Evolutionary conservation across 2,113 vertebrate species (phyloP).

Genomic region (Cyprinodon variegatus): DNA sequence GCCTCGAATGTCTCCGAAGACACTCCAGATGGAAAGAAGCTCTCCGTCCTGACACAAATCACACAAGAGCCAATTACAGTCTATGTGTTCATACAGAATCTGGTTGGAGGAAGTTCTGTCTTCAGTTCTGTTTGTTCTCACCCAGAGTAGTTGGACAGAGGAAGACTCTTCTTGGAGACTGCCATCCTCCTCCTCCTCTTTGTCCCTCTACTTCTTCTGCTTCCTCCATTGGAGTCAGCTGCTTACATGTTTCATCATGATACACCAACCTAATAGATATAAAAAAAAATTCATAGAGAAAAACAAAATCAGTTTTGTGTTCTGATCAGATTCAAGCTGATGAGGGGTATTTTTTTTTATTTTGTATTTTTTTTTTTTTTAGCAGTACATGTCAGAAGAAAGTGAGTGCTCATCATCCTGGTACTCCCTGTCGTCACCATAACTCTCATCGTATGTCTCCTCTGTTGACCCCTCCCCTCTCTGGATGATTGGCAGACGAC

Average conservation of each 20-base stretch:
- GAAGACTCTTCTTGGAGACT: conserved; percentile 89
- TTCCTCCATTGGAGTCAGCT: conserved; percentile 86
- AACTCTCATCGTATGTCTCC: conserved; percentile 86
- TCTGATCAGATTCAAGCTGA: not conserved
- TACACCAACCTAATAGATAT: conserved; percentile 84
- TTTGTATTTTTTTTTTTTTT: not conserved
- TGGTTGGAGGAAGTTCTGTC: not conserved
- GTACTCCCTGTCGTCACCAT: conserved; percentile 84
- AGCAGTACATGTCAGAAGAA: conserved; percentile 90
- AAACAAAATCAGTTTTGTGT: not conserved
- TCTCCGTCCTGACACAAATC: conserved; percentile 83
- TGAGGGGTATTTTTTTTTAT: too few species aligned
- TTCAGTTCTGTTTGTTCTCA: conserved; percentile 61
- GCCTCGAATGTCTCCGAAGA: conserved; percentile 89
- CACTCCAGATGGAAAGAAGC: conserved; percentile 97
- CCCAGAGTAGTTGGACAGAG: conserved; percentile 92
- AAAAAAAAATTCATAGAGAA: conserved; percentile 17
- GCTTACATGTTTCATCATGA: conserved; percentile 92
- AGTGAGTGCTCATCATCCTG: conserved; percentile 87
- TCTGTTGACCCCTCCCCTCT: conserved; percentile 87
- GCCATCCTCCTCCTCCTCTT: conserved; percentile 78
- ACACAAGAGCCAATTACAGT: conserved; percentile 5
- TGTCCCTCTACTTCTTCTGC: conserved; percentile 73
- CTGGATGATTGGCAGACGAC: conserved; percentile 87
- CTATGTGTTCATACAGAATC: not conserved